Percentiles rank a stretch among this genome's conserved stretches.
Evolutionary conservation across 2,797 vertebrate species (phyloP).

Genomic region (Heteromormyrus szaboi): DNA sequence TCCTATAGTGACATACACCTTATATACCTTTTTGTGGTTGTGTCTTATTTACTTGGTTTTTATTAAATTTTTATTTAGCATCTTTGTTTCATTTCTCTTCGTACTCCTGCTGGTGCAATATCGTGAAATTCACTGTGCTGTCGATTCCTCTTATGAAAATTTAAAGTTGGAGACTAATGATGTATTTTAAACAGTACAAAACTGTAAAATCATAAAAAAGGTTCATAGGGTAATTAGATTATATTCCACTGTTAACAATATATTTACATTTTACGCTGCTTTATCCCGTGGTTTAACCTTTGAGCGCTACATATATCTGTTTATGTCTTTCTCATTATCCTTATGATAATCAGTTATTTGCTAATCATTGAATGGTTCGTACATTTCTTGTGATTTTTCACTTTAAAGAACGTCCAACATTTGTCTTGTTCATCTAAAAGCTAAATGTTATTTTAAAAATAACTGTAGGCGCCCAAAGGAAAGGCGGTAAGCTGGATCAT

Average conservation of each 20-base stretch:
- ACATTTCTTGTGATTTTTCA: neutral
- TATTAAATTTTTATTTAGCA: neutral
- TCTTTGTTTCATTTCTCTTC: neutral
- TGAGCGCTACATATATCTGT: constrained; percentile 6
- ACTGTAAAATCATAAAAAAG: neutral
- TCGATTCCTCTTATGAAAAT: neutral
- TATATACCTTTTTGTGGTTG: neutral
- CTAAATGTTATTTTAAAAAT: neutral
- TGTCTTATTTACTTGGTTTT: neutral
- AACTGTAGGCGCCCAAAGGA: neutral
- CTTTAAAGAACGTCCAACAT: neutral
- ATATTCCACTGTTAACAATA: neutral
- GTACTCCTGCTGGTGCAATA: neutral
- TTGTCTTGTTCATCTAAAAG: constrained; percentile 10
- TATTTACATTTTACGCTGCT: neutral
- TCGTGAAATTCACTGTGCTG: constrained; percentile 12
- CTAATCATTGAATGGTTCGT: constrained; percentile 9
- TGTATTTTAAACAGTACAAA: neutral
- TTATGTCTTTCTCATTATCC: neutral
- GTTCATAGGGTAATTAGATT: neutral
- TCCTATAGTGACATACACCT: neutral
- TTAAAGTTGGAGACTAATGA: neutral
- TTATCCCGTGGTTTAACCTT: constrained; percentile 14
- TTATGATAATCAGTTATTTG: neutral
- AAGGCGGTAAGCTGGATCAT: neutral